These are phyloP conservation scores for Porites lobata DNA, from an alignment of 92 coral and sea anemone genomes.

Conservation along the genomic window DNA sequence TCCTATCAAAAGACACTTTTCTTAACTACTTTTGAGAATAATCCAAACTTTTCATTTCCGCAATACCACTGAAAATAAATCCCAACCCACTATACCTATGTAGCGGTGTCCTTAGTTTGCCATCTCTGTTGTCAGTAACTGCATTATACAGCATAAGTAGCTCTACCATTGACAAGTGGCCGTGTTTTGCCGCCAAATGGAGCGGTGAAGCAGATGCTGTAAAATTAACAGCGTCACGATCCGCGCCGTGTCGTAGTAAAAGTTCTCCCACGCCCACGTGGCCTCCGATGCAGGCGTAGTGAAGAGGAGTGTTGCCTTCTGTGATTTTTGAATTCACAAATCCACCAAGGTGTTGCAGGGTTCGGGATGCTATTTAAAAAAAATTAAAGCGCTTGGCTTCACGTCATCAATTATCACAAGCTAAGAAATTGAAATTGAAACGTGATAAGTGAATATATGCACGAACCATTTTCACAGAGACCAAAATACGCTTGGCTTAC, in stretches of 20 bases:
- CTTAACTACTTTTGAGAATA: too few relatives aligned
- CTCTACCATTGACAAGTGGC: slow-evolving; percentile 66
- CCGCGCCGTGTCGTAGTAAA: slow-evolving; percentile 70
- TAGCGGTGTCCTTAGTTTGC: slow-evolving; percentile 80
- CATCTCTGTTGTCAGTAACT: slow-evolving; percentile 62
- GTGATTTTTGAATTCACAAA: slow-evolving; percentile 49
- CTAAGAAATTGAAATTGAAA: too few relatives aligned
- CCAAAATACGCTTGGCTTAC: too few relatives aligned
- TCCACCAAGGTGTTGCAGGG: not conserved
- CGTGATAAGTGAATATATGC: too few relatives aligned
- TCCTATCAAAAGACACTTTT: too few relatives aligned
- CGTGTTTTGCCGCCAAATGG: slow-evolving; percentile 81
- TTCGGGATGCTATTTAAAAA: slow-evolving; percentile 56
- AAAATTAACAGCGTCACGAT: slow-evolving; percentile 43
- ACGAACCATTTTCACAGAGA: too few relatives aligned
- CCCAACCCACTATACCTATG: slow-evolving; percentile 56
- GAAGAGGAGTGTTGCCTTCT: slow-evolving; percentile 67
- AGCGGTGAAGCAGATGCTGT: slow-evolving; percentile 67
- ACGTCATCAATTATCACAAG: too few relatives aligned
- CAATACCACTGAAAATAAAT: too few relatives aligned
- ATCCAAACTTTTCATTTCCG: too few relatives aligned
- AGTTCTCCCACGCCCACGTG: slow-evolving; percentile 54
- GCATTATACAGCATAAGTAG: slow-evolving; percentile 77
- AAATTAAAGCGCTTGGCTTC: too few relatives aligned
- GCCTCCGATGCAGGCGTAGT: slow-evolving; percentile 64